Base-by-base conservation (phyloP, 2,888 invertebrate species). In the Lymantria dispar region DNA sequence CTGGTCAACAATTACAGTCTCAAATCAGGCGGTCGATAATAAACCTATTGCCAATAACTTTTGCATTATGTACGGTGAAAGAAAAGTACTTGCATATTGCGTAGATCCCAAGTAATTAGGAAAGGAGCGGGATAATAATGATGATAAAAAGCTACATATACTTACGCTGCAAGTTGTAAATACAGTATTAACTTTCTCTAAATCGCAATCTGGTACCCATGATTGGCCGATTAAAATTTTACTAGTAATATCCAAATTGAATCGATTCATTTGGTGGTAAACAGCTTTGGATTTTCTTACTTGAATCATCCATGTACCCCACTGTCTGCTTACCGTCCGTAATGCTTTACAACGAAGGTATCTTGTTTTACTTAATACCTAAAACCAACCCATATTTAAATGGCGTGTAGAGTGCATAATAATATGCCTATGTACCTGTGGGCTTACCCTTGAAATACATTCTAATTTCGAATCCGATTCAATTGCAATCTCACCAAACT, bases 281-380 rank as follows among this genome's bases (percentile, higher is more conserved):
- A 97, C 95, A 2, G 97, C 96, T 78, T 97, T 97, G 78, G 97
- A 95, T 80, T 97, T 97, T 47, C 94, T 93, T n/a, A 97, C 95
- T 92, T 96, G 95, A 13, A 95, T 93, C 72, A 93, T 93, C 97
- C 97, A 98, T 51, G 93, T 93, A 47, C 94, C 94, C 71, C 96
- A 92, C 74, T 96, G 95, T 70, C 94, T 96, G 8, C 96, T 95
- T 0, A 98, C 96, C 9, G 95, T 94, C 3, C 95, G 94, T 40
- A 98, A 83, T 0, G 97, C 96, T 41, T 96, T 93, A 74, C 97
- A 96, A 29, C 97, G 94, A 75, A 97, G 96, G 75, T 96, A 96
- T 74, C 94, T 94, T 0, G 97, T 96, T 86, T 96, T 96, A 58
- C 93, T 94, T 60, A 98, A 82, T 22, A 98, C 96, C 95, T 96